Conservation (phyloP, 2,797 vertebrate genomes). For the Meriones psammophilus region DNA sequence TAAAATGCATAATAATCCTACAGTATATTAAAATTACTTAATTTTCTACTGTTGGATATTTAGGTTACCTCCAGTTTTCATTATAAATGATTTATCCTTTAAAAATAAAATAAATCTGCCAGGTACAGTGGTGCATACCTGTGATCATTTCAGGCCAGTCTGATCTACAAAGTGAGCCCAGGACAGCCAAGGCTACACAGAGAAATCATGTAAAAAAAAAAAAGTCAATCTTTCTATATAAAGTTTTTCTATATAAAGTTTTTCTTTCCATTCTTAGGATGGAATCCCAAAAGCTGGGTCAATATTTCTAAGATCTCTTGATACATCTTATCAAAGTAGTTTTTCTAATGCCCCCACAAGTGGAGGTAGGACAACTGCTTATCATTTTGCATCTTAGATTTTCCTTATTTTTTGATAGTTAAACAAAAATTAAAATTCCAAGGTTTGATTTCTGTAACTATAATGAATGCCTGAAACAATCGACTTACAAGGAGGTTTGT, state of each 20-base stretch:
- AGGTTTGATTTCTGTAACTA: neutral
- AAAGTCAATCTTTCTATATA: neutral
- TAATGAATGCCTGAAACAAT: too few relatives aligned
- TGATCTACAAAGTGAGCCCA: too few relatives aligned
- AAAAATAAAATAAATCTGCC: neutral
- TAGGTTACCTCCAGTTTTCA: neutral
- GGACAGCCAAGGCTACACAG: too few relatives aligned
- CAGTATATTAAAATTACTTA: neutral
- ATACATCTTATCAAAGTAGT: neutral
- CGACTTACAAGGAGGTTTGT: neutral
- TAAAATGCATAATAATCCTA: neutral
- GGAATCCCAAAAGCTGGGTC: neutral
- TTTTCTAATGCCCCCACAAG: neutral
- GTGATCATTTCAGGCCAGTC: too few relatives aligned
- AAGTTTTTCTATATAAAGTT: constrained; percentile 4
- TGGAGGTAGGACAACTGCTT: neutral
- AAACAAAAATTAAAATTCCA: constrained; percentile 32
- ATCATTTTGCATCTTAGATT: neutral
- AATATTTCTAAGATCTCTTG: constrained; percentile 15
- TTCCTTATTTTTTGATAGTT: constrained; percentile 41
- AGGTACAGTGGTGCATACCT: too few relatives aligned
- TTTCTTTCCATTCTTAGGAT: neutral
- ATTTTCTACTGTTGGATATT: neutral
- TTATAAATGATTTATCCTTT: neutral
- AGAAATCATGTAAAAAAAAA: too few relatives aligned